phyloP scores from a whole-genome alignment of 2,797 vertebrate genomes.

The Etheostoma nigrum region DNA sequence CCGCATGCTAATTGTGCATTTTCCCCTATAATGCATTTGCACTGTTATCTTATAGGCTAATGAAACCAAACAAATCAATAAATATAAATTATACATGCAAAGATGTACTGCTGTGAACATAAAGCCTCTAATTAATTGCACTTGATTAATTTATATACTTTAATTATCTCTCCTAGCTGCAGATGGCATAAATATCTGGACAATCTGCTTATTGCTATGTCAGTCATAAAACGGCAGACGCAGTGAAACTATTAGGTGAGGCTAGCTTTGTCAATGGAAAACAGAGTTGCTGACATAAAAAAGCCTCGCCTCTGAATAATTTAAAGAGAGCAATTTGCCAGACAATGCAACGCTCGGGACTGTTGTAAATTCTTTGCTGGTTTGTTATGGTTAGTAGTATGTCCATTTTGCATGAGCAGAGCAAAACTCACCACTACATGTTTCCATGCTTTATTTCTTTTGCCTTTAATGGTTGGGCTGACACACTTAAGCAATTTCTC shows the following conservation, averaged over 20 bases:
- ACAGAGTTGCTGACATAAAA: constrained; percentile 86
- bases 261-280: constrained; percentile 89
- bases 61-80: constrained; percentile 99
- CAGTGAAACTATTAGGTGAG: constrained; percentile 94
- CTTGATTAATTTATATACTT: constrained; percentile 99
- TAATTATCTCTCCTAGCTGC: constrained; percentile 99
- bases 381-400: constrained; percentile 73
- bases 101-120: constrained; percentile 99
- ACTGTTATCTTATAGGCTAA: constrained; percentile 99
- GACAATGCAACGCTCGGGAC: constrained; percentile 87
- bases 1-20: constrained; percentile 99
- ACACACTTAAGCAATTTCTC: constrained; percentile 37
- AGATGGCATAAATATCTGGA: constrained; percentile 99
- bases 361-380: constrained; percentile 74
- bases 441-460: constrained; percentile 53
- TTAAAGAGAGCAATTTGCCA: constrained; percentile 91
- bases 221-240: constrained; percentile 99
- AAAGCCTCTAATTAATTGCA: constrained; percentile 99
- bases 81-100: constrained; percentile 99
- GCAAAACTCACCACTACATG: constrained; percentile 54
- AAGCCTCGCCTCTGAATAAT: constrained; percentile 91
- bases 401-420: constrained; percentile 63
- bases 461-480: constrained; percentile 31
- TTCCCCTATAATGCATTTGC: constrained; percentile 99
- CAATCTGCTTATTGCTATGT: constrained; percentile 99